Conservation (phyloP, 1,140 invertebrate species). For the Melitaea cinxia region DNA sequence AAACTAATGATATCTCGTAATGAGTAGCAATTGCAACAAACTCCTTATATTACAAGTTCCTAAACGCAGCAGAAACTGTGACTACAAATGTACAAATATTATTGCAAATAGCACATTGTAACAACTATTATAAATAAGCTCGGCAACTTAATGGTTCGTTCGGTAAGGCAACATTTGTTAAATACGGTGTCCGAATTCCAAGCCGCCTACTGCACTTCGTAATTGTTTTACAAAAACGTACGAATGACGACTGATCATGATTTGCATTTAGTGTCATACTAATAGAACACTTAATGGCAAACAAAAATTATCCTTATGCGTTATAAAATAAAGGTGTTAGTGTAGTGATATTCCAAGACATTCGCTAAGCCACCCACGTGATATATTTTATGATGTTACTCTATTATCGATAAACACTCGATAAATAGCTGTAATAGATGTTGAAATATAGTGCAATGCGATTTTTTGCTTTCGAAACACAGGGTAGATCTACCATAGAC, state of each 20-base stretch:
- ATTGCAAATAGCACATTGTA: neutral
- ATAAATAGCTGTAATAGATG: neutral
- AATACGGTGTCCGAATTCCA: constrained; percentile 44
- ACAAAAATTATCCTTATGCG: neutral
- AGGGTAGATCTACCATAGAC: too few species aligned
- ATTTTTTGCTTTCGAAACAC: too few species aligned
- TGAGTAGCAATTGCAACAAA: too few species aligned
- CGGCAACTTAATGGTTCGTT: neutral
- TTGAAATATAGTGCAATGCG: neutral
- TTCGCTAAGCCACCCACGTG: constrained; percentile 39
- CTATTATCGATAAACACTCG: neutral
- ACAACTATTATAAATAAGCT: neutral
- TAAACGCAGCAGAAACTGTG: neutral
- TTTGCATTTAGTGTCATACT: constrained; percentile 55
- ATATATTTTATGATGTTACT: neutral
- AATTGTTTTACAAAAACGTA: constrained; percentile 61
- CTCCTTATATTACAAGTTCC: neutral
- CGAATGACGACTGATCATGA: constrained; percentile 51
- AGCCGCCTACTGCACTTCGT: constrained; percentile 45
- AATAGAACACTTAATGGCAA: constrained; percentile 18
- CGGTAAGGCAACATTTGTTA: constrained; percentile 5
- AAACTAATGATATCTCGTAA: too few species aligned
- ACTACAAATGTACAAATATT: neutral
- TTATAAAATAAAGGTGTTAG: constrained; percentile 9
- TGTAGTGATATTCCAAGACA: neutral